Percentiles rank a stretch among this genome's conserved stretches.
phyloP scores from a whole-genome alignment of 2,888 invertebrate genomes.

The Microplitis deprimator region DNA sequence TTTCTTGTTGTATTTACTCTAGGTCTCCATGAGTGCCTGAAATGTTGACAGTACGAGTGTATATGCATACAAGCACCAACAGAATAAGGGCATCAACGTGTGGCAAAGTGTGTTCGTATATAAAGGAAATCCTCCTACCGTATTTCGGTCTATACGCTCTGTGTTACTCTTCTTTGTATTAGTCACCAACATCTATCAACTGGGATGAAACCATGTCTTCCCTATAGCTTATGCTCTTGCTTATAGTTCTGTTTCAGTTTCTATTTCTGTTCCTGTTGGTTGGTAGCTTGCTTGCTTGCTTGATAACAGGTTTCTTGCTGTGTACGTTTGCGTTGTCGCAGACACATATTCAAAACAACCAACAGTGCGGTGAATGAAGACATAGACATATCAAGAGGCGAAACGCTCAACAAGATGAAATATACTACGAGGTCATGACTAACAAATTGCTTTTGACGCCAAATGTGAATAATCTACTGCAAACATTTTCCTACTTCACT shows the following conservation, averaged over 20 bases:
- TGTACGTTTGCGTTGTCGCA: conserved; percentile 7
- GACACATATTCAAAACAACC: background rate
- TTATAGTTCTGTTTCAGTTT: no score
- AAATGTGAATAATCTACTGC: conserved; percentile 17
- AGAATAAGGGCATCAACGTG: conserved; percentile 8
- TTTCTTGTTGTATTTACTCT: conserved; percentile 22
- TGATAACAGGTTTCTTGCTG: conserved; percentile 36
- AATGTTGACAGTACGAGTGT: conserved; percentile 22
- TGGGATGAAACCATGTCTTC: conserved; percentile 55
- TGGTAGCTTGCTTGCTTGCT: conserved; percentile 4
- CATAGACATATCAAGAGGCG: conserved; percentile 31
- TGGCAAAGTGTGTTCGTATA: conserved; percentile 33
- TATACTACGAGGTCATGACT: conserved; percentile 36
- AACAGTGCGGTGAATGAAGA: conserved; percentile 14
- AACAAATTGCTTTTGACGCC: conserved; percentile 47
- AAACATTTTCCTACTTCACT: conserved; percentile 21
- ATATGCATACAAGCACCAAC: background rate
- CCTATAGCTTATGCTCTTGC: background rate
- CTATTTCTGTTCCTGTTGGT: conserved; percentile 3
- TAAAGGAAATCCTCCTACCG: conserved; percentile 27
- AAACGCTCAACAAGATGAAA: conserved; percentile 42
- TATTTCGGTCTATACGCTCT: conserved; percentile 29
- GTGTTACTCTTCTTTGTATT: conserved; percentile 46
- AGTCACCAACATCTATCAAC: conserved; percentile 58
- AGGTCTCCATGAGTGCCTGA: conserved; percentile 8